Evolutionary conservation across 2,113 vertebrate species (phyloP), one percentile per base, ranked within the genome.

Genomic region (Psittacara wagleri): DNA sequence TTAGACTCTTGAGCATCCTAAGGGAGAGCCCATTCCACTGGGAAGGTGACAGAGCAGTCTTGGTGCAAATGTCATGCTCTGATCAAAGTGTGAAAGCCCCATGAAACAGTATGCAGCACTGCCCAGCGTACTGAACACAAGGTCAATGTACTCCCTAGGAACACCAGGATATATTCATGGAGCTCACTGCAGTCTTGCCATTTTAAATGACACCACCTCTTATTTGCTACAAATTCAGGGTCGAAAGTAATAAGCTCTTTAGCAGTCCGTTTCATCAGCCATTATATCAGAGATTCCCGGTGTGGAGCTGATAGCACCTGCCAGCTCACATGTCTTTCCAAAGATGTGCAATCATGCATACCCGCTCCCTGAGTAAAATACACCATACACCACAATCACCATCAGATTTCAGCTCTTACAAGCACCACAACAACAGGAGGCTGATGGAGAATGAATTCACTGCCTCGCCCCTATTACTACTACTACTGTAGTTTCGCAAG

Each of bases 111-210:
- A 9, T 1, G 2, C 7, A 15, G 41, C 55, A 9, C n/a, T 35
- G 55, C 12, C 15, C 61, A 27, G 13, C 13, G 7, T 54, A 28
- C 2, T 6, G 4, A 62, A 35, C 1, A 2, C 13, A 4, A 2
- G 41, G 35, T 9, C 55, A 74, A 2, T 25, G 31, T 23, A 11
- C 61, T 80, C 44, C 49, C n/a, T 27, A 35, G 75, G 54, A 94
- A 17, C 54, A 70, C 20, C 27, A 29, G 25, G 82, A 48, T 20
- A n/a, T 19, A 17, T 52, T 72, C 28, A 7, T 11, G 22, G 29
- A 63, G 44, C 12, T 55, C 74, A 37, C 41, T 6, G 13, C 13
- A 49, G n/a, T 49, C 57, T 46, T 72, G 17, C 35, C 46, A 17
- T 62, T 85, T 78, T 44, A 68, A 31, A 43, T 17, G 28, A n/a